Evolutionary conservation across 2,888 invertebrate genomes (phyloP).

Genomic region (Harpalus rubripes): DNA sequence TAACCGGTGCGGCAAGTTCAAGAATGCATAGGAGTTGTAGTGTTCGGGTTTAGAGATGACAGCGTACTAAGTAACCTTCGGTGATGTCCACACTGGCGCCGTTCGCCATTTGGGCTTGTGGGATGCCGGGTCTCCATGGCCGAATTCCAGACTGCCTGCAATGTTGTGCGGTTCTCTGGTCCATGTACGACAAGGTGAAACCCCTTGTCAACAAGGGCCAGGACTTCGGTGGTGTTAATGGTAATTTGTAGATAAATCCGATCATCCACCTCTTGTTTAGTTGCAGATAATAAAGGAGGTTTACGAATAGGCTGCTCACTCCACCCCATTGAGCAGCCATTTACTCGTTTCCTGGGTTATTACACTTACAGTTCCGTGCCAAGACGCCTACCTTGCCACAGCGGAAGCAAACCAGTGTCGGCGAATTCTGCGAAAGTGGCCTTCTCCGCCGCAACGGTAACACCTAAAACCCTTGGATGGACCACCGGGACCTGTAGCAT

Average conservation of each 20-base stretch:
- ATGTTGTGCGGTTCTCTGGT: neutral
- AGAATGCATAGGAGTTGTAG: neutral
- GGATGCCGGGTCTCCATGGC: neutral
- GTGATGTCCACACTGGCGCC: neutral
- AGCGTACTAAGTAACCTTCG: neutral
- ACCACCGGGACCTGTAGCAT: neutral
- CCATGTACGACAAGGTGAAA: neutral
- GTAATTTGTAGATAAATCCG: neutral
- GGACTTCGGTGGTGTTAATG: neutral
- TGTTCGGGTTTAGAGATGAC: neutral
- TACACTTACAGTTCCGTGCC: neutral
- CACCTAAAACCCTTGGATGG: neutral
- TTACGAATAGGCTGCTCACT: neutral
- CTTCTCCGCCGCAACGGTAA: neutral
- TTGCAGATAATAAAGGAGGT: neutral
- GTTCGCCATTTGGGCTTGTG: neutral
- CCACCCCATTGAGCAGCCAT: neutral
- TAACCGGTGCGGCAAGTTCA: neutral
- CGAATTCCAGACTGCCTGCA: too few species aligned
- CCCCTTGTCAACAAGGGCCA: conserved; percentile 10
- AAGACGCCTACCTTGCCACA: neutral
- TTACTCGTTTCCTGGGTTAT: neutral
- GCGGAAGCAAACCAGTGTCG: neutral
- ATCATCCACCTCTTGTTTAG: neutral
- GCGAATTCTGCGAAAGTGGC: too few species aligned